Evolutionary conservation across 2,797 vertebrate species (phyloP), one percentile per base, ranked within the genome.

Genomic region (Gobionotothen gibberifrons): DNA sequence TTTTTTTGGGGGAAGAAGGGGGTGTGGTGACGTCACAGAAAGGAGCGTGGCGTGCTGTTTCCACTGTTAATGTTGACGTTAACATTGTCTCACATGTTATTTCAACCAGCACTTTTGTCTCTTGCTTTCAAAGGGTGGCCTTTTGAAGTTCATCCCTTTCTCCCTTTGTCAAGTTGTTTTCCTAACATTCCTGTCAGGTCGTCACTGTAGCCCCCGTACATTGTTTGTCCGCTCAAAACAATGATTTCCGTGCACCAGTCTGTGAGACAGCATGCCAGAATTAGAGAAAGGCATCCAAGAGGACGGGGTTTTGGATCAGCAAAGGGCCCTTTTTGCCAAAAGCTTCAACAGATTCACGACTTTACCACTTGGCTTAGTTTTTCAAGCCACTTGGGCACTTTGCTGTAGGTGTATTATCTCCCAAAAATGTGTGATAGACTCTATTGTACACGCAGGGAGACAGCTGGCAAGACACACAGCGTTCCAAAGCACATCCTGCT

Each of bases 121-220:
- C 49, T 60, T 42, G 49, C 36, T 77, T 84, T 82, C 54, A 81
- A 82, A 85, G 69, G 65, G 53, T 62, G 84, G 58, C 69, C 78
- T 85, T 87, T 88, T 84, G 76, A 79, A 86, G 69, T 85, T 72
- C 67, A 85, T 86, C 77, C 64, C 74, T 84, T 84, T 84, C 72
- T 83, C 77, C 42, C 84, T 89, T 87, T 87, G 76, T 85, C 73
- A n/a, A 81, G 71, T 74, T 89, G 83, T 92, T 87, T 90, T 86
- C 54, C 61, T 76, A 77, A 83, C 89, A 92, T 90, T 92, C 86
- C 79, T 87, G 72, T 83, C 83, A 86, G 91, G 88, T 93, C 85
- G 70, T 84, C 79, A 66, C 79, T 83, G 83, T 57, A 80, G 77
- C 85, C 81, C 86, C 78, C 79, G 43, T 81, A 32, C 84, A 86